Conservation (phyloP, 2,113 vertebrate genomes). For the Cryptotis parvus region DNA sequence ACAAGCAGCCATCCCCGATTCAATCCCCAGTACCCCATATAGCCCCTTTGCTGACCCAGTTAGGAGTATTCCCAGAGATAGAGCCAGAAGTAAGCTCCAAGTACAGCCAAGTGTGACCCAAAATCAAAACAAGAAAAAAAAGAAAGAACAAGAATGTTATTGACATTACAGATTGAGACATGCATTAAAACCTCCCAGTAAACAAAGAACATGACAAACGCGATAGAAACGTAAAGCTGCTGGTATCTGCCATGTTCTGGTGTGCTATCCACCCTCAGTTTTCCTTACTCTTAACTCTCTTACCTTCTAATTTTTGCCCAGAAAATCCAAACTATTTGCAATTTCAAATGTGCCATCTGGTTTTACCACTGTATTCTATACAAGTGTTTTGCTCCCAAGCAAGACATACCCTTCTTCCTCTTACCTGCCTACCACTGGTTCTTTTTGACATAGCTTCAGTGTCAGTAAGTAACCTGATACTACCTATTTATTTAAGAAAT, state of each 20-base stretch:
- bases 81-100: too few species aligned
- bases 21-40: too few species aligned
- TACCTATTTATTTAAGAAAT: not conserved
- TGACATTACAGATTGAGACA: not conserved
- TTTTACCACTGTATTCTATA: not conserved
- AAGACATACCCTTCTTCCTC: too few species aligned
- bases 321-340: not conserved
- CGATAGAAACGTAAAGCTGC: not conserved
- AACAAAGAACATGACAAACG: not conserved
- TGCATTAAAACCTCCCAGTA: not conserved
- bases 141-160: not conserved
- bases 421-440: not conserved
- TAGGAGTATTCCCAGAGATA: too few species aligned
- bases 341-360: accelerated
- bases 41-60: too few species aligned
- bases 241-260: not conserved
- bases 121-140: not conserved
- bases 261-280: not conserved
- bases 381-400: not conserved
- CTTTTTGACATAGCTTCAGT: not conserved
- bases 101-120: too few species aligned
- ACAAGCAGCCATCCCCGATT: too few species aligned
- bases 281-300: not conserved
- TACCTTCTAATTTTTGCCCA: too few species aligned
- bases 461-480: not conserved